Conservation (phyloP, 2,888 invertebrate species). For the Ceramica pisi region DNA sequence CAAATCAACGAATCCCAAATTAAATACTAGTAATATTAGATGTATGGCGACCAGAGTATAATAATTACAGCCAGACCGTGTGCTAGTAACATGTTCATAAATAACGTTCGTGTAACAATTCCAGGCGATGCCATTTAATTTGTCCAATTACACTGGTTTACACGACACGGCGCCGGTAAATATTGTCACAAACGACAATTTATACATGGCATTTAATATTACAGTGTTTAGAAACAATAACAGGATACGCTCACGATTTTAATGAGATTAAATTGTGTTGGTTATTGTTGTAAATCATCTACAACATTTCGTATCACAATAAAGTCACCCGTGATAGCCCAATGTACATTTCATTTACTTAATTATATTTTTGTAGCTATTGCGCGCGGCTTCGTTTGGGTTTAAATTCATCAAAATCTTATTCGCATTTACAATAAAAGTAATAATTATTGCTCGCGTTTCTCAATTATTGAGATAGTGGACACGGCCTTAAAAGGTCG, state of each 20-base stretch:
- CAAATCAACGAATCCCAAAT: constrained; percentile 10
- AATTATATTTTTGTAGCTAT: too few species aligned
- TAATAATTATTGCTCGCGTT: too few species aligned
- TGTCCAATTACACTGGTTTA: constrained; percentile 59
- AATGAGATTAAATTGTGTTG: constrained; percentile 3
- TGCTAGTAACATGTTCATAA: constrained; percentile 55
- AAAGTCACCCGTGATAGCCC: neutral
- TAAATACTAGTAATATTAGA: constrained; percentile 45
- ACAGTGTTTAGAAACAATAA: constrained; percentile 47
- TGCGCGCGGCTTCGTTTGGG: too few species aligned
- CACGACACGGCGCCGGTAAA: constrained; percentile 47
- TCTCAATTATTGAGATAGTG: too few species aligned
- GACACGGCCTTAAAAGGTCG: too few species aligned
- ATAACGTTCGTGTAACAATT: constrained; percentile 58
- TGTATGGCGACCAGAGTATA: constrained; percentile 42
- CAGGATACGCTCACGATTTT: neutral
- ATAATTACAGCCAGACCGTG: constrained; percentile 46
- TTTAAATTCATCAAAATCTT: too few species aligned
- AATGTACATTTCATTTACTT: neutral
- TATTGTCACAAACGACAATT: constrained; percentile 54
- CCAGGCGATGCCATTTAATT: constrained; percentile 59
- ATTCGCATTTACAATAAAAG: too few species aligned
- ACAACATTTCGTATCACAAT: neutral
- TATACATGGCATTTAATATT: constrained; percentile 38
- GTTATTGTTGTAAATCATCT: neutral